Conservation (phyloP, 2,888 invertebrate genomes). For the Pollenia griseotomentosa region DNA sequence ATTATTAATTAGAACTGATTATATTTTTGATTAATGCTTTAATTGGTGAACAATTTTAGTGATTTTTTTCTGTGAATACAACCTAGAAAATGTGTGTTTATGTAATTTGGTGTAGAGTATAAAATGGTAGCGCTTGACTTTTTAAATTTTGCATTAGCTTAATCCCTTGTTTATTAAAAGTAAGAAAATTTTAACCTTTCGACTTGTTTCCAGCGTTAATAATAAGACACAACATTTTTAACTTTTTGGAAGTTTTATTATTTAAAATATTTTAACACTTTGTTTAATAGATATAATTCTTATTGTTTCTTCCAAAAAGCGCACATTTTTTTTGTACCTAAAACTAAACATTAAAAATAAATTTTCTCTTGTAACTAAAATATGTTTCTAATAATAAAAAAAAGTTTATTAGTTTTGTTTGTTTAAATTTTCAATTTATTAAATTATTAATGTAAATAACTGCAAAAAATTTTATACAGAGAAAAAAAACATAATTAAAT, state of each 20-base stretch:
- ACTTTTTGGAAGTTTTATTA: slow-evolving; percentile 67
- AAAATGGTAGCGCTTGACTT: too few species aligned
- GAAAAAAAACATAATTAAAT: slow-evolving; percentile 53
- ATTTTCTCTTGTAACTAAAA: neutral
- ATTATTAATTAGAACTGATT: too few species aligned
- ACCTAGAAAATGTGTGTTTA: too few species aligned
- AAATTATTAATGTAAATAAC: slow-evolving; percentile 72
- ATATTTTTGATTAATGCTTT: too few species aligned
- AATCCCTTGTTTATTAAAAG: too few species aligned
- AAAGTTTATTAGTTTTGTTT: neutral
- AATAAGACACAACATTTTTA: slow-evolving; percentile 51
- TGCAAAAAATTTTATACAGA: slow-evolving; percentile 67
- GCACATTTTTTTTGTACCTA: slow-evolving; percentile 23
- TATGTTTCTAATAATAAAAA: slow-evolving; percentile 39
- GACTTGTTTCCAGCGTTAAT: neutral
- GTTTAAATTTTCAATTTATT: slow-evolving; percentile 58
- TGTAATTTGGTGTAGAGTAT: too few species aligned
- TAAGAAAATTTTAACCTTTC: neutral
- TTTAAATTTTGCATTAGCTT: too few species aligned
- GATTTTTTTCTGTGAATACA: too few species aligned
- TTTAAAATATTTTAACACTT: slow-evolving; percentile 48
- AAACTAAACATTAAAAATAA: slow-evolving; percentile 36
- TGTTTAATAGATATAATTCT: slow-evolving; percentile 44
- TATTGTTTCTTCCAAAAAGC: slow-evolving; percentile 62
- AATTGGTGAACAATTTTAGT: too few species aligned